Percentiles rank a stretch among this genome's conserved stretches.
Conservation (phyloP, 2,797 vertebrate genomes). For the Onychomys torridus region DNA sequence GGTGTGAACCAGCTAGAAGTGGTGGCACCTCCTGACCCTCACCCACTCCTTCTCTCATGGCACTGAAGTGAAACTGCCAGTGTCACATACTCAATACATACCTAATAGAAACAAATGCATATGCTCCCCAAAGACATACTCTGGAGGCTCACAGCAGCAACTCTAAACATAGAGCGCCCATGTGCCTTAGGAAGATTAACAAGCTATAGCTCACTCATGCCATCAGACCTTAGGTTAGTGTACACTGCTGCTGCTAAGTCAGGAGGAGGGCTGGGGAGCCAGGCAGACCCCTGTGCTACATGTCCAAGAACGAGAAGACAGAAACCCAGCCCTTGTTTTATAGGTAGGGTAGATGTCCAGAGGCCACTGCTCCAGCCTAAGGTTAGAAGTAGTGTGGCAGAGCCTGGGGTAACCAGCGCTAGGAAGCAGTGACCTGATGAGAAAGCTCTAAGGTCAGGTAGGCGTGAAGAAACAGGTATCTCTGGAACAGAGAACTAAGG, state of each 20-base stretch:
- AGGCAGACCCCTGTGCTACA: neutral
- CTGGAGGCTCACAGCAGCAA: neutral
- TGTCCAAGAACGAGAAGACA: constrained; percentile 43
- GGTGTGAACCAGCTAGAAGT: neutral
- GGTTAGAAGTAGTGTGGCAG: neutral
- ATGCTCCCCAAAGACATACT: neutral
- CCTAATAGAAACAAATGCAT: neutral
- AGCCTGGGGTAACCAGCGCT: neutral
- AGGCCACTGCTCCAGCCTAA: neutral
- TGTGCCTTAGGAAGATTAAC: neutral
- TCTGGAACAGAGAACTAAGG: neutral
- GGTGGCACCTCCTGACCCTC: neutral
- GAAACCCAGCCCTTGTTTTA: neutral
- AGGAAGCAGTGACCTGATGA: neutral
- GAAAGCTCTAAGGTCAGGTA: neutral
- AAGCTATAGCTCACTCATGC: neutral
- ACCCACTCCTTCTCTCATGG: too few relatives aligned
- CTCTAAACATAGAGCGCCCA: neutral
- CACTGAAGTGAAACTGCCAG: neutral
- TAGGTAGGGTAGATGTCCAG: neutral
- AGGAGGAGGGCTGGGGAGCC: constrained; percentile 60
- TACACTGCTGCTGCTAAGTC: constrained; percentile 69
- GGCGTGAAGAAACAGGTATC: neutral
- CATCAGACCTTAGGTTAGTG: neutral
- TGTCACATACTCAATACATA: neutral